Evolutionary conservation across 1,140 invertebrate species (phyloP).

Genomic region (Lordiphosa clarofinis): DNA sequence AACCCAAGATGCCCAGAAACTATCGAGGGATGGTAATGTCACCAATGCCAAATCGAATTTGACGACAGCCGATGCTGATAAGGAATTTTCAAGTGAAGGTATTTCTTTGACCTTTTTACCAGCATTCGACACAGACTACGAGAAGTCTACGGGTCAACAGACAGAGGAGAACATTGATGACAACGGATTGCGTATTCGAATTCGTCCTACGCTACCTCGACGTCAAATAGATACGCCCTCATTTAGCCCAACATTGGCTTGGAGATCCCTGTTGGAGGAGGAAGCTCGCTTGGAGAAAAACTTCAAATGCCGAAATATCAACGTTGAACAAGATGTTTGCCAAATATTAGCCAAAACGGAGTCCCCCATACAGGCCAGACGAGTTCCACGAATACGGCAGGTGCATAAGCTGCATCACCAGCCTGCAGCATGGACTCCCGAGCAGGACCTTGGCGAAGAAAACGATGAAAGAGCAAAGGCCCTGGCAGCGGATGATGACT

Average conservation of each 20-base stretch:
- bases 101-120: constrained; percentile 2
- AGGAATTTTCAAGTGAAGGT: constrained; percentile 1
- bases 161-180: constrained; percentile 37
- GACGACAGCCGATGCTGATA: not conserved
- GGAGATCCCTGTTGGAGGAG: constrained; percentile 83
- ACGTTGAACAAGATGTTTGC: too few species aligned
- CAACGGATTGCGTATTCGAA: constrained; percentile 85
- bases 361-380: constrained; percentile 29
- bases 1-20: not conserved
- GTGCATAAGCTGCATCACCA: constrained; percentile 11
- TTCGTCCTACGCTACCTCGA: constrained; percentile 88
- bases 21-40: too few species aligned
- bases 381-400: constrained; percentile 5
- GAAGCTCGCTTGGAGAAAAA: constrained; percentile 12
- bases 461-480: constrained; percentile 84
- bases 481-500: constrained; percentile 51
- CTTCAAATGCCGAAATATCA: constrained; percentile 7
- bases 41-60: too few species aligned
- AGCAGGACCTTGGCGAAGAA: constrained; percentile 85
- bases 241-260: constrained; percentile 91
- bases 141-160: constrained; percentile 3
- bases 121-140: constrained; percentile 25
- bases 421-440: constrained; percentile 86
- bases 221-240: constrained; percentile 87
- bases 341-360: constrained; percentile 15